These are phyloP conservation scores for Aeoliscus strigatus DNA, from an alignment of 2,797 vertebrate species.

Conservation along the genomic window DNA sequence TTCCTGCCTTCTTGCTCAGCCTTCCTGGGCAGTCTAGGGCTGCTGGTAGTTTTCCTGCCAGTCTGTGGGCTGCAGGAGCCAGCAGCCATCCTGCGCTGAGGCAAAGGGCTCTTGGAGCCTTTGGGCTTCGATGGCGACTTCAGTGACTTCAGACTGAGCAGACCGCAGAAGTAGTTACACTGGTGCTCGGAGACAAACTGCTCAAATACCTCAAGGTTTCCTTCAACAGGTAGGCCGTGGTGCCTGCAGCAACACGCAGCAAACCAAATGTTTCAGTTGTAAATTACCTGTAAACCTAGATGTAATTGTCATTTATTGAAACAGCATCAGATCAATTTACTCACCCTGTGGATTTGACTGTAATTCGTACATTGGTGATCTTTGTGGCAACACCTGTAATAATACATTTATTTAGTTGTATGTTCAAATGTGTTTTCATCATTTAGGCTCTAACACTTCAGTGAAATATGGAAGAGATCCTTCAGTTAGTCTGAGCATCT, in stretches of 20 bases:
- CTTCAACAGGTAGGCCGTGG: constrained; percentile 88
- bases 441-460: no score
- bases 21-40: constrained; percentile 71
- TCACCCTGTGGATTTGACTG: constrained; percentile 91
- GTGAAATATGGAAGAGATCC: no score
- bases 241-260: constrained; percentile 85
- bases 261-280: constrained; percentile 4
- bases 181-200: constrained; percentile 83
- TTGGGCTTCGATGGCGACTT: constrained; percentile 81
- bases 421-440: no score
- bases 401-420: no score
- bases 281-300: no score
- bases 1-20: constrained; percentile 56
- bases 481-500: no score
- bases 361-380: constrained; percentile 87
- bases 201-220: constrained; percentile 83
- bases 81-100: constrained; percentile 75
- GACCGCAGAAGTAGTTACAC: constrained; percentile 88
- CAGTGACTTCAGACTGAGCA: constrained; percentile 79
- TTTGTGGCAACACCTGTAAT: constrained; percentile 86
- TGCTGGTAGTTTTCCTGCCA: constrained; percentile 71
- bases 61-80: constrained; percentile 86
- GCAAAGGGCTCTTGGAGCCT: constrained; percentile 85
- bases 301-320: no score
- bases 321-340: constrained; percentile 53